Evolutionary conservation across 2,888 invertebrate genomes (phyloP).

Genomic region (Apodemia mormo): DNA sequence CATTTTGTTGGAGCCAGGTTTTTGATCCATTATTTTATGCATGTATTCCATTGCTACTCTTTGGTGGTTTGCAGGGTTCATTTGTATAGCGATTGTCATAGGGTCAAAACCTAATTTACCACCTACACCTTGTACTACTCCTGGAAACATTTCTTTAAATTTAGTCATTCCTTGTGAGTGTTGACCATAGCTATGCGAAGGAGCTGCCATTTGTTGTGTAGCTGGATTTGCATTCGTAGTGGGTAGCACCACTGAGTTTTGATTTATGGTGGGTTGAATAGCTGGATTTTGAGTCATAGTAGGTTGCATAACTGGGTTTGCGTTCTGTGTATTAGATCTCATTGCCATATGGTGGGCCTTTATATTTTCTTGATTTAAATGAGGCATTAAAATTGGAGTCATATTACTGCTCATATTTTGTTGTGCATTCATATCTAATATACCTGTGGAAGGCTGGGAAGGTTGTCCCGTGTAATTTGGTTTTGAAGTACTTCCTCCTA

Average conservation of each 20-base stretch:
- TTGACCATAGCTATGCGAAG: conserved; percentile 44
- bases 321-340: background rate
- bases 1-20: conserved; percentile 32
- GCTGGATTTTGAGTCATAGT: background rate
- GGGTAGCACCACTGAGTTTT: background rate
- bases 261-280: conserved; percentile 20
- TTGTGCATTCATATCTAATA: background rate
- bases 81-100: conserved; percentile 73
- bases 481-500: conserved; percentile 45
- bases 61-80: conserved; percentile 72
- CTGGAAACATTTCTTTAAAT: conserved; percentile 72
- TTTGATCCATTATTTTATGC: conserved; percentile 56
- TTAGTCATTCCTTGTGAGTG: conserved; percentile 60
- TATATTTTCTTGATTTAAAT: background rate
- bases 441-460: conserved; percentile 20
- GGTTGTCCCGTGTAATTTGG: conserved; percentile 34
- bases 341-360: conserved; percentile 15
- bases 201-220: conserved; percentile 33
- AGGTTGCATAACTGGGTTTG: background rate
- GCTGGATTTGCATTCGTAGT: conserved; percentile 24
- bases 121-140: conserved; percentile 53
- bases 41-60: conserved; percentile 56
- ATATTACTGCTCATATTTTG: background rate
- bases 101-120: conserved; percentile 70
- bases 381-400: background rate